Percentiles rank a stretch among this genome's conserved stretches.
These are phyloP conservation scores for Pantherophis alleghaniensis DNA, from an alignment of 2,797 vertebrate species.

Conservation along the genomic window DNA sequence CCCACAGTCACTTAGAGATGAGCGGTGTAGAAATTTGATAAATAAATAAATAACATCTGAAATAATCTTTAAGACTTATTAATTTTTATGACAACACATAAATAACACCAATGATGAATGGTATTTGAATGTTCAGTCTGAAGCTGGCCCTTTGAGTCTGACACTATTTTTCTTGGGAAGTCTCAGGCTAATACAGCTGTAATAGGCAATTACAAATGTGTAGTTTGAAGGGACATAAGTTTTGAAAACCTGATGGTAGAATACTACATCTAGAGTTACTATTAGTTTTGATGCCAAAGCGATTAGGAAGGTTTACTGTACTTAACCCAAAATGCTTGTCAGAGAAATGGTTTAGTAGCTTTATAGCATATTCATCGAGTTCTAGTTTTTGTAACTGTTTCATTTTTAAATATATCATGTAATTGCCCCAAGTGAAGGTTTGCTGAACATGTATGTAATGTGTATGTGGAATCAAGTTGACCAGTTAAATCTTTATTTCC, in stretches of 20 bases:
- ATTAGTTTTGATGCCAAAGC: not conserved
- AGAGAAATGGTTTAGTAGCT: not conserved
- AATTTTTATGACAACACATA: not conserved
- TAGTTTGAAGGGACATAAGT: not conserved
- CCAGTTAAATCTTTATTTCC: not conserved
- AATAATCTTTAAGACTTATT: not conserved
- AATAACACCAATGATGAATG: not conserved
- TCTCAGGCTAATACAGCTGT: not conserved
- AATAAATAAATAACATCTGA: slow-evolving; percentile 13
- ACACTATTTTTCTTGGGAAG: not conserved
- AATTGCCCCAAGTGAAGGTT: not conserved
- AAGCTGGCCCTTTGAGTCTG: not conserved
- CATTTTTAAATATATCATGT: not conserved
- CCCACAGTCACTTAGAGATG: not conserved
- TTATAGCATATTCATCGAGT: not conserved
- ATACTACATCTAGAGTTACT: not conserved
- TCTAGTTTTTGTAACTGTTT: not conserved
- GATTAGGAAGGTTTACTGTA: not conserved
- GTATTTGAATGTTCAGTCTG: not conserved
- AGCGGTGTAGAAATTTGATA: not conserved
- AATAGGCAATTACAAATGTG: too few relatives aligned
- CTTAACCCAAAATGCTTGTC: not conserved
- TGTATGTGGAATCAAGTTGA: not conserved
- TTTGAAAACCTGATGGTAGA: not conserved
- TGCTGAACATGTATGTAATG: not conserved